Evolutionary conservation across 1,140 invertebrate genomes (phyloP).

Genomic region (Lasaia peninsularis): DNA sequence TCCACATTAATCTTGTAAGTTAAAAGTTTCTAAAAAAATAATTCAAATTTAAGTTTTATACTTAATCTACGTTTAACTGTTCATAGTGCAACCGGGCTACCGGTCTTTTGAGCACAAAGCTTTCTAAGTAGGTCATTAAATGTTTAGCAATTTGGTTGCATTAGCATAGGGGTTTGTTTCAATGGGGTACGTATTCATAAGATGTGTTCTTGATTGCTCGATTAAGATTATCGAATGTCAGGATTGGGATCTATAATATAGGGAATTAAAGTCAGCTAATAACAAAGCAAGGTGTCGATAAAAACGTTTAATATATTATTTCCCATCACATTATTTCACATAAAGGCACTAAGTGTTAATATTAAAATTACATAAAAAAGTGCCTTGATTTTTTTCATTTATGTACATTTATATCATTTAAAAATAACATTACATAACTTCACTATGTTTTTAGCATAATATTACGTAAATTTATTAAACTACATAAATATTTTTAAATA

Average conservation of each 20-base stretch:
- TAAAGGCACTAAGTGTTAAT: slow-evolving; percentile 48
- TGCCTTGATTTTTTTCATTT: slow-evolving; percentile 32
- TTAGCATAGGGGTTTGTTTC: slow-evolving; percentile 58
- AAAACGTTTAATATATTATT: slow-evolving; percentile 32
- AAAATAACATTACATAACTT: slow-evolving; percentile 14
- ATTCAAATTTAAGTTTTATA: neutral
- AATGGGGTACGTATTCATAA: slow-evolving; percentile 29
- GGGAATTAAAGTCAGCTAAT: neutral
- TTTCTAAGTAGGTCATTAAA: slow-evolving; percentile 59
- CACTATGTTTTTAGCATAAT: neutral
- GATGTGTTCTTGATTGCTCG: slow-evolving; percentile 37
- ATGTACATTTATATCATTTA: slow-evolving; percentile 27
- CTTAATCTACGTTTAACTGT: neutral
- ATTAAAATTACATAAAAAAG: slow-evolving; percentile 36
- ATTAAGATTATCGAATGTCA: slow-evolving; percentile 37
- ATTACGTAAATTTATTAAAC: neutral
- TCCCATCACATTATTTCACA: slow-evolving; percentile 59
- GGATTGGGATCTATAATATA: slow-evolving; percentile 17
- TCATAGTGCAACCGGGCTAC: slow-evolving; percentile 21
- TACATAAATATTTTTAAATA: neutral
- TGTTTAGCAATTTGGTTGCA: slow-evolving; percentile 47
- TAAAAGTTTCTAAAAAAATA: too few species aligned
- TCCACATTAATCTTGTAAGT: too few species aligned
- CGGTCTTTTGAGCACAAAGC: slow-evolving; percentile 34
- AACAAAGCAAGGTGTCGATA: slow-evolving; percentile 23